Evolutionary conservation across 2,888 invertebrate species (phyloP), one percentile per base, ranked within the genome.

Genomic region (Spialia ferax): DNA sequence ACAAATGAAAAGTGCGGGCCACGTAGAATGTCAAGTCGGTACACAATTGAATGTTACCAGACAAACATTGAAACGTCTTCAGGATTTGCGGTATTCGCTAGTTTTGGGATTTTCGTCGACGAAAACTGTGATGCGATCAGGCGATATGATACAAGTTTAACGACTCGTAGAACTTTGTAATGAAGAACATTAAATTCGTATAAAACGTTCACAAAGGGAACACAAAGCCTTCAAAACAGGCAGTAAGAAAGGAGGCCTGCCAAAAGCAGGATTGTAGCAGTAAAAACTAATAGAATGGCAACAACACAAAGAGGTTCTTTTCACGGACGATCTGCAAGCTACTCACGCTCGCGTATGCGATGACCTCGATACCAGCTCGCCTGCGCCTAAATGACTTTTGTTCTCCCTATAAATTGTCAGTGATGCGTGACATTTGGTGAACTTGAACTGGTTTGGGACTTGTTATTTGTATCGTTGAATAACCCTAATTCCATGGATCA

Each of bases 1-100:
- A 87, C 85, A 86, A 87, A 88, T 85, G 83, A 84, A 86, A 86
- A 79, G 79, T 67, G 60, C 60, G 66, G 68, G 68, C 64, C 66
- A 59, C 59, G 45, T 52, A 66, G 57, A 50, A 63, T 68, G 55
- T 71, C 60, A 63, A 55, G 65, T 55, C 23, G 29, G 66, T 66
- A 66, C 45, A 60, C 60, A 66, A 66, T 60, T 11, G 60, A 66
- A 66, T 66, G 45, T 45, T 55, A 20, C 32, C 32, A 54, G 60
- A 60, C 55, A 66, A 66, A 66, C 23, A 66, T 55, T 52, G 42
- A 32, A 60, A 45, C 56, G 56, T 65, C 50, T 50, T 50, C 50
- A 50, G 38, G 52, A 32, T 66, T 20, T 18, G 18, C 56, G 32
- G 42, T 20, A 20, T 42, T 54, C 42, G 55, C 42, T 52, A 52